These are phyloP conservation scores for Sphenopsis melanotis DNA, from an alignment of 2,797 vertebrate genomes.

Conservation along the genomic window DNA sequence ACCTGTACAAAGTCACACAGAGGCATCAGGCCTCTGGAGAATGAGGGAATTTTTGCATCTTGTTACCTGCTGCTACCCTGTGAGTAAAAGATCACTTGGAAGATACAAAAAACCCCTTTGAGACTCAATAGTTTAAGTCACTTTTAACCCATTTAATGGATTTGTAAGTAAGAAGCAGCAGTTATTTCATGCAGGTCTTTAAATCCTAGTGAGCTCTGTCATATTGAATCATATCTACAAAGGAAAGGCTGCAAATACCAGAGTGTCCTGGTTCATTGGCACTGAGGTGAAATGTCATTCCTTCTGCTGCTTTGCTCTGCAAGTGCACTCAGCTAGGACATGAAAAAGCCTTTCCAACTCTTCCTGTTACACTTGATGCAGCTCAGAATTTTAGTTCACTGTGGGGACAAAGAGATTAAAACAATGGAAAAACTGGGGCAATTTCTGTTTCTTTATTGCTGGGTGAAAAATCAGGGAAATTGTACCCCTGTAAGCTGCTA, in stretches of 20 bases:
- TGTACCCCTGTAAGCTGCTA: background rate
- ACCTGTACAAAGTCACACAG: constrained; percentile 31
- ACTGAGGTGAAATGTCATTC: background rate
- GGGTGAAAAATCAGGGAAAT: background rate
- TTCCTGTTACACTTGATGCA: background rate
- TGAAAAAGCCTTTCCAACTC: background rate
- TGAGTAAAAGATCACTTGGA: constrained; percentile 32
- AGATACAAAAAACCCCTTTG: background rate
- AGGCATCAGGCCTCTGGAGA: constrained; percentile 4
- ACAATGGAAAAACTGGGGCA: background rate
- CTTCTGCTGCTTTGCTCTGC: background rate
- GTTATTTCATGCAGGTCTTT: constrained; percentile 29
- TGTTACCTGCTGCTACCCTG: constrained; percentile 45
- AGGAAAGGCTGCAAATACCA: background rate
- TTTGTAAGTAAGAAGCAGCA: constrained; percentile 23
- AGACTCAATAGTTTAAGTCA: background rate
- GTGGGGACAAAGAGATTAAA: background rate
- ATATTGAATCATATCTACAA: background rate
- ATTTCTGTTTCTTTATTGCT: background rate
- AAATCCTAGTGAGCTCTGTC: constrained; percentile 18
- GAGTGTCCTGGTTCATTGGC: background rate
- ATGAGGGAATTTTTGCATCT: background rate
- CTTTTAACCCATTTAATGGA: constrained; percentile 53
- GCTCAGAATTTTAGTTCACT: background rate
- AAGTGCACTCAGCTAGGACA: background rate